phyloP scores from a whole-genome alignment of 2,797 vertebrate species.

The Ceryle rudis region DNA sequence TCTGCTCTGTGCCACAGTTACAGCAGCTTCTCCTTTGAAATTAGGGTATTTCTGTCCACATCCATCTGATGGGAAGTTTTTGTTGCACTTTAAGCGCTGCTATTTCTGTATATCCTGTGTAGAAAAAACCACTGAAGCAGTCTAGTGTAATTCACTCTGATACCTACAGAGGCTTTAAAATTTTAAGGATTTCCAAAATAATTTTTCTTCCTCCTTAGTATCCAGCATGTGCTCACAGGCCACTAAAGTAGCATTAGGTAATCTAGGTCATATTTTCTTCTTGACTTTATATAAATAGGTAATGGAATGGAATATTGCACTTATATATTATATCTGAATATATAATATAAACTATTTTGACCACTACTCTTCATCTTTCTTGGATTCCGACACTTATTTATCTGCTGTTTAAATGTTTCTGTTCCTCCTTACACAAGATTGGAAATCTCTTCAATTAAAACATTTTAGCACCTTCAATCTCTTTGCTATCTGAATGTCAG shows the following conservation, averaged over 20 bases:
- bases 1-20: neutral
- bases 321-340: neutral
- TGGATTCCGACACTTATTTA: neutral
- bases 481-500: neutral
- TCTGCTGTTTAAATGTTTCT: neutral
- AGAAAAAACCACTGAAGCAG: neutral
- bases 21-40: neutral
- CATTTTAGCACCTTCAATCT: conserved; percentile 7
- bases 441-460: neutral
- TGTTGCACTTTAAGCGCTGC: neutral
- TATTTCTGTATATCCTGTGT: neutral
- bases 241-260: neutral
- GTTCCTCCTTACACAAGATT: neutral
- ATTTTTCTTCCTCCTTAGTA: neutral
- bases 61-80: neutral
- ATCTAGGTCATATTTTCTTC: neutral
- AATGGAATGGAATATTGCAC: neutral
- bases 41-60: neutral
- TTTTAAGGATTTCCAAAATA: neutral
- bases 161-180: neutral
- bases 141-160: neutral
- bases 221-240: neutral
- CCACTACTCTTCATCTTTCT: neutral
- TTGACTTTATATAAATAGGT: neutral
- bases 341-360: neutral